Conservation (phyloP, 2,113 vertebrate species). For the Chitala chitala region DNA sequence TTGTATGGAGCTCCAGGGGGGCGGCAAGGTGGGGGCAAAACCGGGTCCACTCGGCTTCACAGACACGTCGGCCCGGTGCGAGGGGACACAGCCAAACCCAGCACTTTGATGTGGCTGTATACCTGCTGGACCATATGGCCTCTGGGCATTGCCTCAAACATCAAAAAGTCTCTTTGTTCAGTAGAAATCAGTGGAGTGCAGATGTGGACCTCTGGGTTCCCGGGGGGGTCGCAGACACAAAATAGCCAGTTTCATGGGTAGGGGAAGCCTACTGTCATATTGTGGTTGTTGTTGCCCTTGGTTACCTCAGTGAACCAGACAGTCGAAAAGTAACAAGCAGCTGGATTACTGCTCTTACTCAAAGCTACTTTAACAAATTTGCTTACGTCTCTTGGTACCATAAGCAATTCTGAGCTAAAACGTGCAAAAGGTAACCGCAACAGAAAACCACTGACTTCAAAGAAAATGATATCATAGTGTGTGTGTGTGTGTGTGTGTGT, state of each 20-base stretch:
- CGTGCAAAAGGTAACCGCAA: too few species aligned
- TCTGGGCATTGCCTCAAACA: conserved; percentile 3
- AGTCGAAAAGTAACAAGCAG: too few species aligned
- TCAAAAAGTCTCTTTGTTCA: conserved; percentile 22
- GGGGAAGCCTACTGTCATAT: neutral
- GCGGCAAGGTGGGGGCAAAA: neutral
- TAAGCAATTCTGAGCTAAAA: too few species aligned
- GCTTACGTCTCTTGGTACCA: too few species aligned
- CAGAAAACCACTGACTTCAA: too few species aligned
- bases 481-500: too few species aligned
- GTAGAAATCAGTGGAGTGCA: neutral
- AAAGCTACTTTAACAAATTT: too few species aligned
- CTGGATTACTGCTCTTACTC: too few species aligned
- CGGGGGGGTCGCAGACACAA: neutral
- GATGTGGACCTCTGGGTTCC: neutral
- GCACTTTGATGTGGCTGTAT: conserved; percentile 12
- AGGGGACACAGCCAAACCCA: neutral
- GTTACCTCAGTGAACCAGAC: neutral
- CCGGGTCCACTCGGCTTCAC: neutral
- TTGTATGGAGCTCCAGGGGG: neutral
- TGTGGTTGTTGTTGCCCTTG: neutral
- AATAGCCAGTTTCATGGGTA: neutral
- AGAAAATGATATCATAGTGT: too few species aligned
- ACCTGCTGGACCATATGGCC: conserved; percentile 19
- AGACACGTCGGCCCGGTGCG: neutral